phyloP scores from a whole-genome alignment of 1,140 invertebrate genomes.

The Drosophila insularis region DNA sequence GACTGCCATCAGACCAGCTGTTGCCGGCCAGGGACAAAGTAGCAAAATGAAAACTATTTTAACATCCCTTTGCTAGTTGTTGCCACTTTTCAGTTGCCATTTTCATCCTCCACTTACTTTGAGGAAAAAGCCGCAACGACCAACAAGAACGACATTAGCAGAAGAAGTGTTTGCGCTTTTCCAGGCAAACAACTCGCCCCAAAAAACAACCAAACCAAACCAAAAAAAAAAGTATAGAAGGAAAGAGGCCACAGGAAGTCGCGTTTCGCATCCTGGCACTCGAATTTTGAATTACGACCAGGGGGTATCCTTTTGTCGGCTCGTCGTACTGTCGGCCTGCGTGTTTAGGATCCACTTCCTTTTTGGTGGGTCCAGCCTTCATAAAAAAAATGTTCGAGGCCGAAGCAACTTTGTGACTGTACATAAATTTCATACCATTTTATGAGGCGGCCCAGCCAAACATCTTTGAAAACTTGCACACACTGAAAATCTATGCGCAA shows the following conservation, averaged over 20 bases:
- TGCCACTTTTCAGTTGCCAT: neutral
- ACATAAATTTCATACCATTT: constrained; percentile 80
- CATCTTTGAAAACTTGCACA: constrained; percentile 59
- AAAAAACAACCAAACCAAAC: constrained; percentile 29
- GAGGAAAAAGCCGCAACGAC: neutral
- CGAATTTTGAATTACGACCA: constrained; percentile 78
- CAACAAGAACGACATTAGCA: constrained; percentile 10
- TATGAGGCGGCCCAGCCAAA: constrained; percentile 62
- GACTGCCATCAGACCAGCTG: neutral
- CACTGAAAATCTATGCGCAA: constrained; percentile 31
- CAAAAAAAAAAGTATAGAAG: neutral
- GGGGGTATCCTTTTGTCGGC: constrained; percentile 13
- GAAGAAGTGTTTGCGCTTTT: constrained; percentile 2
- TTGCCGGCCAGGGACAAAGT: neutral
- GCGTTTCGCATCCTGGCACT: constrained; percentile 70
- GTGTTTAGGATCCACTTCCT: constrained; percentile 72
- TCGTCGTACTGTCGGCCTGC: constrained; percentile 29
- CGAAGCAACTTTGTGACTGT: constrained; percentile 69
- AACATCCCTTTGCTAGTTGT: neutral
- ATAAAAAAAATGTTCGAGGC: constrained; percentile 67
- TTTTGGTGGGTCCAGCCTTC: constrained; percentile 36
- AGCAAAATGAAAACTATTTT: constrained; percentile 7
- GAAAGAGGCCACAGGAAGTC: constrained; percentile 51
- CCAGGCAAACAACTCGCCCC: constrained; percentile 31
- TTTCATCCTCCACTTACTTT: neutral